Evolutionary conservation across 2,888 invertebrate species (phyloP).

Genomic region (Drosophila prolongata): DNA sequence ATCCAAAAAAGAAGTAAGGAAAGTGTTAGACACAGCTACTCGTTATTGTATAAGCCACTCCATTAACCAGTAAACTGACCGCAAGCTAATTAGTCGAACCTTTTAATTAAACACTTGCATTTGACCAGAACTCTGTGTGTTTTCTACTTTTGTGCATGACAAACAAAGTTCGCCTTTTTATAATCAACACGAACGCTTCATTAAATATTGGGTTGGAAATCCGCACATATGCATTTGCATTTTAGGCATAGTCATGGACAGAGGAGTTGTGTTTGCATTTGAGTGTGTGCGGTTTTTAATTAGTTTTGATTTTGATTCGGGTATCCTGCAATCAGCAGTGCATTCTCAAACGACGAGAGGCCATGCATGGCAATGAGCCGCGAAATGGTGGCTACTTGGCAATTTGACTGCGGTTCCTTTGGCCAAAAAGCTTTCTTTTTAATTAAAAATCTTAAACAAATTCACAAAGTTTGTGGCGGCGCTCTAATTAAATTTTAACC

Average conservation of each 20-base stretch:
- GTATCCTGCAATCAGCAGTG: conserved; percentile 51
- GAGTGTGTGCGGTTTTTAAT: conserved; percentile 56
- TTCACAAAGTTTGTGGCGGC: conserved; percentile 24
- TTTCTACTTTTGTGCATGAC: conserved; percentile 1
- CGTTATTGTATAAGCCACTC: background rate
- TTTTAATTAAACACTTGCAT: conserved; percentile 46
- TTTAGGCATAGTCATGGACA: conserved; percentile 10
- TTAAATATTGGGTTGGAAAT: conserved; percentile 11
- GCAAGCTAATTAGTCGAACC: conserved; percentile 54
- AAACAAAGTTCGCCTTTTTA: conserved; percentile 17
- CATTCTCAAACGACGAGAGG: conserved; percentile 47
- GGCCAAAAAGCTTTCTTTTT: conserved; percentile 20
- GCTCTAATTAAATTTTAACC: conserved; percentile 60
- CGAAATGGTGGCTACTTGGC: conserved; percentile 55
- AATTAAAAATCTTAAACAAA: conserved; percentile 65
- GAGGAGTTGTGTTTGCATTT: conserved; percentile 12
- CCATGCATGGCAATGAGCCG: conserved; percentile 68
- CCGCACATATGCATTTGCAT: conserved; percentile 3
- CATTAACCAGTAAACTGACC: conserved; percentile 37
- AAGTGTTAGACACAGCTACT: background rate
- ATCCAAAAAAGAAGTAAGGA: too few relatives aligned
- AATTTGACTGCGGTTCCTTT: conserved; percentile 66
- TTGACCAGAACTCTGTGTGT: conserved; percentile 29
- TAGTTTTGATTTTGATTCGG: conserved; percentile 58
- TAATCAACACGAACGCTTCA: conserved; percentile 40